These are phyloP conservation scores for Chloropsis hardwickii DNA, from an alignment of 2,113 vertebrate genomes.

Conservation along the genomic window DNA sequence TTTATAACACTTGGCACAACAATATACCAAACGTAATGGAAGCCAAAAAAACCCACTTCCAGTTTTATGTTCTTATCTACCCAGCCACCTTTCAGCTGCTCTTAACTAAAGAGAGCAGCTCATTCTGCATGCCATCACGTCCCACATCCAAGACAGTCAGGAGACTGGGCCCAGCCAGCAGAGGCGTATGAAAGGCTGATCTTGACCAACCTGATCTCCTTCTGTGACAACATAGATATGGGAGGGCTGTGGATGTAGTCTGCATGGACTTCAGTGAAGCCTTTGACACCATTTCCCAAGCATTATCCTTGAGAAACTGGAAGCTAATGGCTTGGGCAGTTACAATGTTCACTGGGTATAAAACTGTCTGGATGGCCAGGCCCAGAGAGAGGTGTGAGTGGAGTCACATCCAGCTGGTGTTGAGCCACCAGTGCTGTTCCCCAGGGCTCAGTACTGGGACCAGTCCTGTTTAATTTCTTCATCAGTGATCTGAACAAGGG, in stretches of 20 bases:
- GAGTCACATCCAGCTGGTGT: neutral
- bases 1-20: neutral
- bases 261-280: neutral
- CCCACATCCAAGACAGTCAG: neutral
- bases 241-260: neutral
- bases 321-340: neutral
- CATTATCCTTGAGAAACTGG: neutral
- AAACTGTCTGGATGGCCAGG: neutral
- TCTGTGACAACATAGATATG: neutral
- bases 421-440: neutral
- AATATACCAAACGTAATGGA: accelerated
- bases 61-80: neutral
- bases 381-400: neutral
- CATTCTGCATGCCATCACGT: neutral
- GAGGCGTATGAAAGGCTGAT: neutral
- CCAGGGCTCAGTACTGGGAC: neutral
- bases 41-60: neutral
- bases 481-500: neutral
- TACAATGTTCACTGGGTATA: neutral
- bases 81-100: neutral
- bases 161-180: neutral
- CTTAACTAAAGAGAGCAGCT: neutral
- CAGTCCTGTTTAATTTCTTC: neutral
- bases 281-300: neutral
- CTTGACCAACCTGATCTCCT: neutral